Evolutionary conservation across 2,797 vertebrate genomes (phyloP).

Genomic region (Sebastes nivosus): DNA sequence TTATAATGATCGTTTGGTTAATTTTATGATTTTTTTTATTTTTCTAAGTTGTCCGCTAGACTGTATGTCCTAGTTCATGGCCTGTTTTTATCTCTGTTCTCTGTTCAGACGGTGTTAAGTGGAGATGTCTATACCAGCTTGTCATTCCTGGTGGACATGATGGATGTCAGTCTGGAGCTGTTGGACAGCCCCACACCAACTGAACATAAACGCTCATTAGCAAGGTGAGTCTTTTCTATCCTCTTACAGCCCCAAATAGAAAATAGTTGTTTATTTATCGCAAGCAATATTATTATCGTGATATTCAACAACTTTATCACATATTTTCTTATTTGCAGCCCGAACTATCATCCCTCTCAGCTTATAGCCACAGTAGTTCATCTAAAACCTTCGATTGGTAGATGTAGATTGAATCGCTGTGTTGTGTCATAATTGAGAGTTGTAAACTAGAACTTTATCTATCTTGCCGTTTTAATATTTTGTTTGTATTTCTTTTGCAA

Average conservation of each 20-base stretch:
- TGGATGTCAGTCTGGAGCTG: slow-evolving; percentile 95
- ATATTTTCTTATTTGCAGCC: background rate
- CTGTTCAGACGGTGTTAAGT: slow-evolving; percentile 90
- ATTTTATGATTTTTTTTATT: background rate
- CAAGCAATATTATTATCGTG: too few species aligned
- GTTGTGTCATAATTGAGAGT: background rate
- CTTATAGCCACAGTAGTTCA: background rate
- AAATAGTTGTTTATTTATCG: background rate
- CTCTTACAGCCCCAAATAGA: background rate
- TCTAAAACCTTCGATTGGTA: background rate
- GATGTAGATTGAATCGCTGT: background rate
- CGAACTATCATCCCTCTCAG: background rate
- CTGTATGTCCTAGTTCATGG: background rate
- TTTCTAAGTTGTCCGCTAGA: background rate
- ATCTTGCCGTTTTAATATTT: background rate
- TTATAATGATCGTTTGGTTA: background rate
- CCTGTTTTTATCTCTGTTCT: background rate
- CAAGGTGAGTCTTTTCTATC: slow-evolving; percentile 78
- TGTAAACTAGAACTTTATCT: background rate
- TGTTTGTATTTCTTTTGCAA: background rate
- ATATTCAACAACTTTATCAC: background rate
- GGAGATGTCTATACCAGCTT: slow-evolving; percentile 93
- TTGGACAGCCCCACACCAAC: slow-evolving; percentile 82
- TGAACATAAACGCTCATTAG: slow-evolving; percentile 83
- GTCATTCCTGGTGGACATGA: slow-evolving; percentile 95